Base-by-base conservation (phyloP, 2,888 invertebrate genomes). In the Alloplasta piceator region DNA sequence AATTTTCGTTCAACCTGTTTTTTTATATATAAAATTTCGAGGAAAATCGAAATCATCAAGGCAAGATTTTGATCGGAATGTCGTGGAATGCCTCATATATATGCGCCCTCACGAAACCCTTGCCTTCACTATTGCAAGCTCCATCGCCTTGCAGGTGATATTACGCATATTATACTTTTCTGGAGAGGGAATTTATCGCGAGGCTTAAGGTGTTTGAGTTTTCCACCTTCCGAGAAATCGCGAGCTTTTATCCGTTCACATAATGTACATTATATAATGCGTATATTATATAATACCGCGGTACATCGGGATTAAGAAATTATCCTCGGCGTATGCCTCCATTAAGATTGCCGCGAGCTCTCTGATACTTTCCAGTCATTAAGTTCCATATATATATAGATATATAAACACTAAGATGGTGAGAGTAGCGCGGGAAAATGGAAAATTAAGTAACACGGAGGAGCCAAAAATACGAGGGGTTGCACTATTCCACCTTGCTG, bases 141-240 rank as follows among this genome's bases (percentile, higher is more conserved):
- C 14, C 1, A 26, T 26, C 26, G 26, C 6, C 52, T 7, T 6
- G 5, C 14, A n/a, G 3, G 52, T 52, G 7, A 12, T 12, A 50
- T 50, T 50, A 50, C 12, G 50, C 50, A 39, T 60, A 70, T 70
- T 68, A 82, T 66, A 72, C 77, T 67, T 78, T 70, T 14, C 50
- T 14, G 3, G 12, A 6, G 50, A 66, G 56, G 55, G 67, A 78
- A 81, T 81, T 81, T 75, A 81, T 78, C 74, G 74, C 70, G 81
- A 71, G 70, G 75, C 71, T 60, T 66, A 70, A 77, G 77, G 70
- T 82, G 82, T 82, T 80, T 77, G 77, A 77, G 77, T 82, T 77
- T n/a, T 66, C 73, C 41, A 38, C 38, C 64, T n/a, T n/a, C 61
- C 70, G 64, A 60, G 43, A 55, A 64, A 58, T 58, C 61, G 66